Base-by-base conservation (phyloP, 2,888 invertebrate species). In the Noctua fimbriata region DNA sequence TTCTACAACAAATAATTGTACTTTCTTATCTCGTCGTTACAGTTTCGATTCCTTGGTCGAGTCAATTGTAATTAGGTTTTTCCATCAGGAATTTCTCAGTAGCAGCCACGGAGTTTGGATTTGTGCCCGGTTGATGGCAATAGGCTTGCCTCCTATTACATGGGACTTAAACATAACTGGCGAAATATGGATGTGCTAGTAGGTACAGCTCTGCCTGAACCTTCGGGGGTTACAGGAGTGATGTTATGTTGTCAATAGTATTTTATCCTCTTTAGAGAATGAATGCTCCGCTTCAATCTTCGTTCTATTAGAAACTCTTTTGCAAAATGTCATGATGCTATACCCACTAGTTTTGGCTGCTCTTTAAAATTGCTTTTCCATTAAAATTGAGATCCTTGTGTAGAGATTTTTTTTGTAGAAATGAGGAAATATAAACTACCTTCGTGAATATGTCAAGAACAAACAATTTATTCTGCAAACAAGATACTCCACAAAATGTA, bases 401-500 rank as follows among this genome's bases (percentile, higher is more conserved):
- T 12, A 44, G 28, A 41, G 1, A 24, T 21, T 55, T 0, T 55
- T 75, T 32, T 0, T 52, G 18, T 14, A 5, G 12, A n/a, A 3
- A 32, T 12, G 5, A 36, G 2, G 1, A 79, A 78, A 41, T 32
- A 41, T 78, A 24, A 32, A 32, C 44, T 32, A 47, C 69, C 41
- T 21, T n/a, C 41, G 16, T 41, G n/a, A 49, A 77, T 58, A 65
- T n/a, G 16, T 44, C 28, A n/a, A 63, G 28, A 84, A 69, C 49
- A 84, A 58, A 55, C 55, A 69, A 58, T 41, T 58, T 60, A 65
- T 66, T 58, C 36, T 58, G n/a, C 36, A 60, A 69, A 69, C 28
- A 82, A 72, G 41, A 65, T 55, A 24, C 49, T 65, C 0, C 52
- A 60, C 14, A n/a, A 65, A 60, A 87, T 72, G 66, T 52, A 63